Evolutionary conservation across 2,797 vertebrate genomes (phyloP), one percentile per base, ranked within the genome.

Genomic region (Xiphophorus birchmanni): DNA sequence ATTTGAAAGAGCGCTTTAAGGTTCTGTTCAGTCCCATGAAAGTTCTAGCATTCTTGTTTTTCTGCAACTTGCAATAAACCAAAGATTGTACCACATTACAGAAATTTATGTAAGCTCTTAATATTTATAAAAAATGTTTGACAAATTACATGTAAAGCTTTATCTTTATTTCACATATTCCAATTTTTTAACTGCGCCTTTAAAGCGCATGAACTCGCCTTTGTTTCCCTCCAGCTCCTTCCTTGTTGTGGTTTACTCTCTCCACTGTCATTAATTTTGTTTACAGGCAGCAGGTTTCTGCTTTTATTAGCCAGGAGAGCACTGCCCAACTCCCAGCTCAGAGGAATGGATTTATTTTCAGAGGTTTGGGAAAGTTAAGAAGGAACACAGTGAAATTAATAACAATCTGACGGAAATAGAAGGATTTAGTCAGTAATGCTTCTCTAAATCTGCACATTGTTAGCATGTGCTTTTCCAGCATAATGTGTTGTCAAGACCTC

Each of bases 211-310:
- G 12, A 63, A 63, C 8, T 21, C 18, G 8, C 23, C 17, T 40
- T 67, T 40, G 37, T 40, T 40, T 69, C 9, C 37, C 37, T 69
- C 65, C 37, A 40, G 65, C 37, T 69, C 37, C 65, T 40, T 67
- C 18, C 12, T 40, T 67, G 65, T 40, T 69, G 65, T 42, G 37
- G 65, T 69, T 69, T 18, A 26, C 21, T 11, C 21, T 69, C 65
- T 18, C 65, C 65, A 11, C 65, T 23, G 65, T 69, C 65, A 69
- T 69, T n/a, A 26, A 56, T 4, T 42, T 42, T 11, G 37, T 42
- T 69, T 40, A 42, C 37, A 69, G 65, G 65, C 65, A 26, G 65
- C 65, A 69, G 21, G 65, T 69, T 69, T 42, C 65, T 67, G 63
- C 63, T 67, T 67, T 67, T 67, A 67, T 67, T 67, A 67, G 18